phyloP scores from a whole-genome alignment of 2,888 invertebrate genomes.

The Magallana nippona region DNA sequence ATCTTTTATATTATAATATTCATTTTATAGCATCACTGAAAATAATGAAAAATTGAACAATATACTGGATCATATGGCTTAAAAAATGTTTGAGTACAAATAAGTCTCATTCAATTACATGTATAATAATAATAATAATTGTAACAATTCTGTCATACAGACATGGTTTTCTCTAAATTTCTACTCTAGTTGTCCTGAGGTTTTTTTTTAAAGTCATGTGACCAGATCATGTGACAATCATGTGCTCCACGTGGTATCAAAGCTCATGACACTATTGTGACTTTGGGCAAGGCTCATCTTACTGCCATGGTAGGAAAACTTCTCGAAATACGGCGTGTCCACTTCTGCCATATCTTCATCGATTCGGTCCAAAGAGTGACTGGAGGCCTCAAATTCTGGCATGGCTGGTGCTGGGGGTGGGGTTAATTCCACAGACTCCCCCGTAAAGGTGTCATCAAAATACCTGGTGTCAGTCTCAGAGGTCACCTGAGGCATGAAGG shows the following conservation, averaged over 20 bases:
- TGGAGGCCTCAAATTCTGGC: constrained; percentile 27
- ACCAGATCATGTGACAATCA: constrained; percentile 43
- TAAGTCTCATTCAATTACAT: too few species aligned
- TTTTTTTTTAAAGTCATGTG: not conserved
- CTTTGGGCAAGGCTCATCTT: constrained; percentile 74
- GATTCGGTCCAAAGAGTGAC: constrained; percentile 59
- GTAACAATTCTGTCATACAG: too few species aligned
- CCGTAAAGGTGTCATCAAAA: constrained; percentile 99
- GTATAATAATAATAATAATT: too few species aligned
- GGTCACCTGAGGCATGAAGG: constrained; percentile 85
- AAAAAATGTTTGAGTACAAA: too few species aligned
- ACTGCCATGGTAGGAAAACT: constrained; percentile 87
- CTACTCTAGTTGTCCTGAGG: constrained; percentile 11
- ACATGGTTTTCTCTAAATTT: too few species aligned
- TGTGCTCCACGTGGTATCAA: constrained; percentile 69
- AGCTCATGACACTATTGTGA: constrained; percentile 67
- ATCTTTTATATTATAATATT: too few species aligned
- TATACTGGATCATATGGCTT: too few species aligned
- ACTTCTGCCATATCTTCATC: constrained; percentile 66
- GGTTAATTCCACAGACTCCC: constrained; percentile 80
- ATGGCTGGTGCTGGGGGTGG: constrained; percentile 62
- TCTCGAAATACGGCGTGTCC: constrained; percentile 84
- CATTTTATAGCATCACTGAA: too few species aligned
- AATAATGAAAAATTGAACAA: too few species aligned
- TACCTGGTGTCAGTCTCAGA: constrained; percentile 98